Percentiles rank a stretch among this genome's conserved stretches.
phyloP scores from a whole-genome alignment of 2,113 vertebrate genomes.

The Bos javanicus region DNA sequence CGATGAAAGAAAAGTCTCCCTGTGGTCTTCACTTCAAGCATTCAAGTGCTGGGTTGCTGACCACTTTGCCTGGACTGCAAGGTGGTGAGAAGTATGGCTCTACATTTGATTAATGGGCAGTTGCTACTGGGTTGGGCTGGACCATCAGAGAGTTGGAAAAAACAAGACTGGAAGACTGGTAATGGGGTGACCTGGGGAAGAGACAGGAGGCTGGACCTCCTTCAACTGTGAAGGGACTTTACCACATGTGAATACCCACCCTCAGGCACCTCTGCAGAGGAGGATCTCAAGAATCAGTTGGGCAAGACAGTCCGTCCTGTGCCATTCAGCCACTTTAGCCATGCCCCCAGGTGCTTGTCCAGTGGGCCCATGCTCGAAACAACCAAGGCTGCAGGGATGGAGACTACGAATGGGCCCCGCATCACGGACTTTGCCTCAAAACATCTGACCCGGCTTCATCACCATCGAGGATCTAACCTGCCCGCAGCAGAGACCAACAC shows the following conservation, averaged over 20 bases:
- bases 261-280: not conserved
- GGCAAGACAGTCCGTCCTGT: not conserved
- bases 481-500: not conserved
- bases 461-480: not conserved
- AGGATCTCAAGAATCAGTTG: not conserved
- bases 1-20: not conserved
- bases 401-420: not conserved
- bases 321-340: not conserved
- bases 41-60: not conserved
- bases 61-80: not conserved
- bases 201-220: not conserved
- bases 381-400: not conserved
- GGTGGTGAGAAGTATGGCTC: not conserved
- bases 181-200: not conserved
- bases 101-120: not conserved
- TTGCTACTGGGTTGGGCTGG: not conserved
- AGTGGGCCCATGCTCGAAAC: not conserved
- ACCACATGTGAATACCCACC: not conserved
- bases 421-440: not conserved
- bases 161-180: not conserved
- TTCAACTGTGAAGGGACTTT: not conserved
- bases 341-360: too few relatives aligned
- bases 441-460: not conserved
- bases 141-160: not conserved
- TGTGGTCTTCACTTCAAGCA: not conserved